Conservation (phyloP, 2,888 invertebrate genomes). For the Lasiommata megera region DNA sequence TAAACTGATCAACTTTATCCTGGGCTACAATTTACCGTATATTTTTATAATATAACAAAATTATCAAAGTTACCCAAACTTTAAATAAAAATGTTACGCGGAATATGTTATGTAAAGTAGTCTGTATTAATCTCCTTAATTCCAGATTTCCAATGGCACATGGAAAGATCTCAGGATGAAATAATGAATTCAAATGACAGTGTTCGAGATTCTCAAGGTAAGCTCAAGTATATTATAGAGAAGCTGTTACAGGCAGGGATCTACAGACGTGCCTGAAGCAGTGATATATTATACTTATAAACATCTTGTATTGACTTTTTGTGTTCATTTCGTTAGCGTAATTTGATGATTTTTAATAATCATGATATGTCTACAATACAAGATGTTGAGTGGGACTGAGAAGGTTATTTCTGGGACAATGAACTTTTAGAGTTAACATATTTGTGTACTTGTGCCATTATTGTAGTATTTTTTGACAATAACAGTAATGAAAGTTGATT, state of each 20-base stretch:
- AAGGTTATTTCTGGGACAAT: conserved; percentile 63
- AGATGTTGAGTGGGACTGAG: conserved; percentile 64
- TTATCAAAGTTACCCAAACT: too few species aligned
- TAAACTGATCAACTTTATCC: too few species aligned
- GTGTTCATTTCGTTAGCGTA: conserved; percentile 30
- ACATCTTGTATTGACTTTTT: conserved; percentile 58
- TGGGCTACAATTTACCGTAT: too few species aligned
- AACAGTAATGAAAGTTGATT: conserved; percentile 53
- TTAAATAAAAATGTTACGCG: too few species aligned
- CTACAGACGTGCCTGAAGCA: conserved; percentile 19
- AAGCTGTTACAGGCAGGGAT: conserved; percentile 25
- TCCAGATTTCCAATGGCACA: conserved; percentile 93
- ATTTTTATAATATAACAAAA: too few species aligned
- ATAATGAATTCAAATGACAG: conserved; percentile 92
- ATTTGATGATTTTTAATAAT: conserved; percentile 7
- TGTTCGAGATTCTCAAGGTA: conserved; percentile 96
- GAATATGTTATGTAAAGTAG: background rate
- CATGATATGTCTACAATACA: conserved; percentile 43
- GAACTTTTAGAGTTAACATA: conserved; percentile 43
- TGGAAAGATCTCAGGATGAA: conserved; percentile 92
- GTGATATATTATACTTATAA: conserved; percentile 32
- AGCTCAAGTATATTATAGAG: conserved; percentile 56
- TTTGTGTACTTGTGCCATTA: conserved; percentile 8
- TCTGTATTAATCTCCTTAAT: conserved; percentile 37
- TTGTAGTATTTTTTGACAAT: background rate